Evolutionary conservation across 2,888 invertebrate genomes (phyloP), one percentile per base, ranked within the genome.

Genomic region (Epirrhoe tristata): DNA sequence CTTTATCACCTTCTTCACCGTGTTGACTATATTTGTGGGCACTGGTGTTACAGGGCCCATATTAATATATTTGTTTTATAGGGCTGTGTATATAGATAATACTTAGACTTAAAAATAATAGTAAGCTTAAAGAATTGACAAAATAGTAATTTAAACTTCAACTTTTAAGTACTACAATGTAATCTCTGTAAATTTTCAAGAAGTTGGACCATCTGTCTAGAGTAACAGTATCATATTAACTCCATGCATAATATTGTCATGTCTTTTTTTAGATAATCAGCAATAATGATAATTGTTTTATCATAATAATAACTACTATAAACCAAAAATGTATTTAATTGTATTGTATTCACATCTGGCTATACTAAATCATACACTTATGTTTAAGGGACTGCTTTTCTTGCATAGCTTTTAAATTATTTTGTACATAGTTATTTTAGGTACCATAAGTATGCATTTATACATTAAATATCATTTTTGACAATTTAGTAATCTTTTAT

Each of bases 11-110:
- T 89, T 91, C 73, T 87, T 88, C 46, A 92, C 96, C 57, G 92
- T 96, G 58, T 94, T 96, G 67, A 94, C 97, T 69, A 95, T 96
- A 73, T 93, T 96, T 70, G 93, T 96, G 72, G 97, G 97, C n/a
- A 96, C 97, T 16, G 83, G 96, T 14, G 85, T 96, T 54, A 97
- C 96, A 72, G 90, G 96, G 67, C 86, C 96, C 54, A 94, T 96
- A 76, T 94, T 96, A 74, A 76, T 94, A 74, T 93, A 88, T 81
- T 81, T 91, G 63, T 91, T 93, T 76, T 90, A 90, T 72, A 88
- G 85, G 81, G 88, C 91, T 67, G 78, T 92, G 36, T 82, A 81
- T 81, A 69, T 84, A 74, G 84, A 82, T 78, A 76, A 75, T 68
- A 84, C 32, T 10, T 66, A 66, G 54, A 62, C 14, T 14, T 12